phyloP scores from a whole-genome alignment of 2,113 vertebrate genomes.

The Perccottus glenii region DNA sequence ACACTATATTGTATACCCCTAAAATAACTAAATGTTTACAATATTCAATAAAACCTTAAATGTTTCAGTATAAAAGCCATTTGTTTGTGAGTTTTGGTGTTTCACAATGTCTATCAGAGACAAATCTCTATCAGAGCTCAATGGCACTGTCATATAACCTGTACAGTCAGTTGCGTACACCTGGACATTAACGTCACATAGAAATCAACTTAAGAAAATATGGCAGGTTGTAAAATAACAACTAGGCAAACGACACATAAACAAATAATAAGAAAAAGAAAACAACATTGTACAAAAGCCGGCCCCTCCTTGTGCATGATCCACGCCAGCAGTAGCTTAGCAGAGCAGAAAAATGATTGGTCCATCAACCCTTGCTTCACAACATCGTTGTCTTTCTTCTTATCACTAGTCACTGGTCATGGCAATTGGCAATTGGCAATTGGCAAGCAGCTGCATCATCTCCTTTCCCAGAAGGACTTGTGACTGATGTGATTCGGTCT shows the following conservation, averaged over 20 bases:
- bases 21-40: too few relatives aligned
- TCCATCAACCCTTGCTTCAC: slow-evolving; percentile 10
- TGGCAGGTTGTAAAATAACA: slow-evolving; percentile 18
- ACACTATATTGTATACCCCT: not conserved
- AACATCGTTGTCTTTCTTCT: slow-evolving; percentile 41
- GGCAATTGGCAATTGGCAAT: too few relatives aligned
- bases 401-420: slow-evolving; percentile 33
- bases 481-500: slow-evolving; percentile 75
- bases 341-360: slow-evolving; percentile 37
- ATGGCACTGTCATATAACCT: slow-evolving; percentile 45
- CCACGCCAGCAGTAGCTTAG: slow-evolving; percentile 30
- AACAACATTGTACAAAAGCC: slow-evolving; percentile 62
- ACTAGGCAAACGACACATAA: slow-evolving; percentile 47
- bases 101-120: not conserved
- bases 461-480: slow-evolving; percentile 72
- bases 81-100: too few relatives aligned
- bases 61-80: too few relatives aligned
- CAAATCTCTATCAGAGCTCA: slow-evolving; percentile 27
- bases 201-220: slow-evolving; percentile 39
- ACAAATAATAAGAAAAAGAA: slow-evolving; percentile 44
- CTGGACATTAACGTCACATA: slow-evolving; percentile 26
- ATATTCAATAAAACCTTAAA: too few relatives aligned
- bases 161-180: slow-evolving; percentile 17
- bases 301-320: slow-evolving; percentile 43
- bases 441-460: slow-evolving; percentile 45